Percentiles rank a stretch among this genome's conserved stretches.
phyloP scores from a whole-genome alignment of 2,888 invertebrate genomes.

The Pseudococcus jackbeardsleyi region DNA sequence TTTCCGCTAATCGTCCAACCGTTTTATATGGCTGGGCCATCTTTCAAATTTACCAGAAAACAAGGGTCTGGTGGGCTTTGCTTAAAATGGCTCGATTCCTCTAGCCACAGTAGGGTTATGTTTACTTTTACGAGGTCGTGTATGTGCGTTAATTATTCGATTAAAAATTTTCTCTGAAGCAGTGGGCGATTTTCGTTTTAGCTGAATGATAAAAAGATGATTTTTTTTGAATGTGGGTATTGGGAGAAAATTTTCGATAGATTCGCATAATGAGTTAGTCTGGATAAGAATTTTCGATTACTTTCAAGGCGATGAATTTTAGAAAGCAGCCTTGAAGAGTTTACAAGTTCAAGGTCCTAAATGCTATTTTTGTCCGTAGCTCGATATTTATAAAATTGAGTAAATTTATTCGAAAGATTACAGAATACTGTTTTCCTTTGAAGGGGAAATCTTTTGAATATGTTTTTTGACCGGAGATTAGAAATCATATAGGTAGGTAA shows the following conservation, averaged over 20 bases:
- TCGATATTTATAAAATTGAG: no score
- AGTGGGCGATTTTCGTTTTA: not conserved
- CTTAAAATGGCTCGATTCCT: not conserved
- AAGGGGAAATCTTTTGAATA: no score
- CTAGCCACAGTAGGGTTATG: not conserved
- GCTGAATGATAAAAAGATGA: not conserved
- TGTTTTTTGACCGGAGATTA: no score
- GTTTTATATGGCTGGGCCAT: not conserved
- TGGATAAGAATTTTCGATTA: no score
- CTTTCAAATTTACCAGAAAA: conserved; percentile 18
- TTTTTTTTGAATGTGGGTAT: not conserved
- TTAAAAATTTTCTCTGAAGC: not conserved
- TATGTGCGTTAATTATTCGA: not conserved
- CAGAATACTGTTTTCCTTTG: no score
- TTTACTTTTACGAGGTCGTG: not conserved
- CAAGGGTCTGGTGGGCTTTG: not conserved
- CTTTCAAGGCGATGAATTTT: no score
- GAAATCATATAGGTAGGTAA: no score
- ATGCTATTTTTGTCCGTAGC: no score
- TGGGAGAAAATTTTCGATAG: not conserved
- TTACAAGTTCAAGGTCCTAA: no score
- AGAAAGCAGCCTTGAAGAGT: no score
- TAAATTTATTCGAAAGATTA: no score
- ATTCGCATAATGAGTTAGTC: not conserved
- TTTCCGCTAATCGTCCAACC: conserved; percentile 21